phyloP scores from a whole-genome alignment of 2,113 vertebrate genomes.

The Passer montanus region DNA sequence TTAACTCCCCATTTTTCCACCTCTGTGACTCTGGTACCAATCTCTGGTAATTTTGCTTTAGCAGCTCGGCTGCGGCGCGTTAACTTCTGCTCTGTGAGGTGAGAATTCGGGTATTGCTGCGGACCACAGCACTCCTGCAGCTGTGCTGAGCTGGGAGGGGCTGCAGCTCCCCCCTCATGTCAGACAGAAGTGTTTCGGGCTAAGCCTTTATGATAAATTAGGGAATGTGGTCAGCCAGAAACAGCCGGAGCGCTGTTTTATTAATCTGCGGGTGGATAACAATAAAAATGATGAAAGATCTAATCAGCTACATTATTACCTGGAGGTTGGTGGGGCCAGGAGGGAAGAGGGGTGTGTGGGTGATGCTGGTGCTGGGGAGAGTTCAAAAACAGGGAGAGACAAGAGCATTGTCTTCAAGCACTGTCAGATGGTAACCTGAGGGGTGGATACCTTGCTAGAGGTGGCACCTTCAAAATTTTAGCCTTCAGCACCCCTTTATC shows the following conservation, averaged over 20 bases:
- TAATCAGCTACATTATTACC: conserved; percentile 58
- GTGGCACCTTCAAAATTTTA: background rate
- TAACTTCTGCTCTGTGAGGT: conserved; percentile 45
- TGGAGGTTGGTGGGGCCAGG: conserved; percentile 5
- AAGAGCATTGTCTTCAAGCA: background rate
- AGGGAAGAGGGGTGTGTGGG: background rate
- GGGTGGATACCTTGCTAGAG: background rate
- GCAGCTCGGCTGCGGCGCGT: background rate
- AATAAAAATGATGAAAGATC: conserved; percentile 69
- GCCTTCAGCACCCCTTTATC: background rate
- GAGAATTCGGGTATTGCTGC: background rate
- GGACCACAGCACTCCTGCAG: background rate
- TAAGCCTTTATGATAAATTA: conserved; percentile 58
- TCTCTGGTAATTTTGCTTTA: conserved; percentile 59
- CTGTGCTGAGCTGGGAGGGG: conserved; percentile 28
- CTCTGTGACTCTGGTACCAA: conserved; percentile 33
- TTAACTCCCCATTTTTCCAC: conserved; percentile 61
- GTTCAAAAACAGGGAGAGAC: background rate
- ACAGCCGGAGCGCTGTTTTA: conserved; percentile 42
- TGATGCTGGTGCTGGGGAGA: background rate
- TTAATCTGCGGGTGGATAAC: conserved; percentile 64
- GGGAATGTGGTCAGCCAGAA: conserved; percentile 65
- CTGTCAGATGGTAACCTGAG: background rate
- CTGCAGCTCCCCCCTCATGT: background rate
- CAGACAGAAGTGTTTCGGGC: conserved; percentile 33